Percentiles rank a stretch among this genome's conserved stretches.
Conservation (phyloP, 2,797 vertebrate species). For the Mico argentatus region DNA sequence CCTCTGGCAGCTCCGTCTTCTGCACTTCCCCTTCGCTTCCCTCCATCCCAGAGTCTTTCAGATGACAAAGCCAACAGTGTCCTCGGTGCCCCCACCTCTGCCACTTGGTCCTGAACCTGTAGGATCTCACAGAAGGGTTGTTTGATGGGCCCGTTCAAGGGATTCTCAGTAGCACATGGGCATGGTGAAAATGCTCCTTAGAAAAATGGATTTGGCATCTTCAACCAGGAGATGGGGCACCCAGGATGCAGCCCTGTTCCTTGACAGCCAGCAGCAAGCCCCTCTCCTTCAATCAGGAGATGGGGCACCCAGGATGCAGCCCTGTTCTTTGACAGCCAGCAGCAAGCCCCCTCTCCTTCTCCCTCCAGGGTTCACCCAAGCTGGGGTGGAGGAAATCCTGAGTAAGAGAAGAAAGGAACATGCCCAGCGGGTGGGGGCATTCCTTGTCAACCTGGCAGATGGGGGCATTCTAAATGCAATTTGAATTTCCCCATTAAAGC, state of each 20-base stretch:
- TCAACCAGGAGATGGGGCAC: neutral
- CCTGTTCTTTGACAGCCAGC: neutral
- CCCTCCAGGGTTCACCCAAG: neutral
- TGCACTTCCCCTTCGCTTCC: too few species aligned
- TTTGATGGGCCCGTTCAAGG: too few species aligned
- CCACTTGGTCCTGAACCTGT: neutral
- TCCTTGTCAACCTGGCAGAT: too few species aligned
- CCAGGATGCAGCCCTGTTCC: neutral
- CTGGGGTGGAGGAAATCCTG: neutral
- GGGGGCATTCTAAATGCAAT: neutral
- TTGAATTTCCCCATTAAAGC: constrained; percentile 33
- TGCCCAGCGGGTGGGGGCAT: rapidly evolving
- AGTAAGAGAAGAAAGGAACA: too few species aligned
- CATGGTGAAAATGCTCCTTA: rapidly evolving
- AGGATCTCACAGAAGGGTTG: neutral
- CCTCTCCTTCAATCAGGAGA: neutral
- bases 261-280: rapidly evolving
- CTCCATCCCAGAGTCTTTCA: neutral
- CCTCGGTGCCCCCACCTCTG: neutral
- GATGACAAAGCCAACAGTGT: neutral
- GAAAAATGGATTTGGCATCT: neutral
- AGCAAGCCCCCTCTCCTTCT: neutral
- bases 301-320: neutral
- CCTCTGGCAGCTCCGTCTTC: neutral
- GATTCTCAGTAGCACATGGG: neutral